Percentiles rank a stretch among this genome's conserved stretches.
These are phyloP conservation scores for Ctenomys sociabilis DNA, from an alignment of 2,113 vertebrate genomes.

Conservation along the genomic window DNA sequence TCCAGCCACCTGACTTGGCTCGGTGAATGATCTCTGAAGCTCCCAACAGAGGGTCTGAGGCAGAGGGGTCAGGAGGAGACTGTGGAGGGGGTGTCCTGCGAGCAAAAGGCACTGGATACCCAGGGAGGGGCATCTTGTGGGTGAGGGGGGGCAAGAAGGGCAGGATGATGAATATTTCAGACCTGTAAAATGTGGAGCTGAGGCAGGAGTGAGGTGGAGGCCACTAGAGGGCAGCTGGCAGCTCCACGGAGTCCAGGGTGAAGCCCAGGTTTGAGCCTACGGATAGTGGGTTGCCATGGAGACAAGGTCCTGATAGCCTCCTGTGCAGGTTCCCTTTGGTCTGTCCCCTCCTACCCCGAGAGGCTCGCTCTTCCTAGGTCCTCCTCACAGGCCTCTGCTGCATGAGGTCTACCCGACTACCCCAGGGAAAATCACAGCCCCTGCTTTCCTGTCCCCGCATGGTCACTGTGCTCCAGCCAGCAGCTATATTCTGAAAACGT, in stretches of 20 bases:
- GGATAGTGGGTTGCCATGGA: slow-evolving; percentile 40
- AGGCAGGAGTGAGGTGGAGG: background rate
- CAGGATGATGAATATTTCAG: background rate
- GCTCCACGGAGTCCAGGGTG: background rate
- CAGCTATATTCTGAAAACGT: background rate
- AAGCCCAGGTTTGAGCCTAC: background rate
- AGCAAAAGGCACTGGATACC: background rate
- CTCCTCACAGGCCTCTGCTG: background rate
- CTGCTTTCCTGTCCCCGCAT: background rate
- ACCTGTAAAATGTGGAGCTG: background rate
- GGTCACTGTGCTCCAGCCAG: background rate
- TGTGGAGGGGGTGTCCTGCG: background rate
- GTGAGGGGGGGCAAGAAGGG: background rate
- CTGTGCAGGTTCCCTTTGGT: background rate
- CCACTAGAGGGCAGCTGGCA: background rate
- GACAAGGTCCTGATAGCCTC: slow-evolving; percentile 1
- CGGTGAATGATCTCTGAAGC: background rate
- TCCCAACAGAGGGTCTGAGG: background rate
- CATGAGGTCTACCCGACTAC: background rate
- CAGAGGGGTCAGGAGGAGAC: background rate
- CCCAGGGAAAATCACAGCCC: background rate
- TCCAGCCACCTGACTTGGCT: background rate
- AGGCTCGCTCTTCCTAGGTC: background rate
- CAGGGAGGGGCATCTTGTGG: background rate
- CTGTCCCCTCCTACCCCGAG: background rate